phyloP scores from a whole-genome alignment of 2,113 vertebrate species.

The Prionailurus bengalensis region DNA sequence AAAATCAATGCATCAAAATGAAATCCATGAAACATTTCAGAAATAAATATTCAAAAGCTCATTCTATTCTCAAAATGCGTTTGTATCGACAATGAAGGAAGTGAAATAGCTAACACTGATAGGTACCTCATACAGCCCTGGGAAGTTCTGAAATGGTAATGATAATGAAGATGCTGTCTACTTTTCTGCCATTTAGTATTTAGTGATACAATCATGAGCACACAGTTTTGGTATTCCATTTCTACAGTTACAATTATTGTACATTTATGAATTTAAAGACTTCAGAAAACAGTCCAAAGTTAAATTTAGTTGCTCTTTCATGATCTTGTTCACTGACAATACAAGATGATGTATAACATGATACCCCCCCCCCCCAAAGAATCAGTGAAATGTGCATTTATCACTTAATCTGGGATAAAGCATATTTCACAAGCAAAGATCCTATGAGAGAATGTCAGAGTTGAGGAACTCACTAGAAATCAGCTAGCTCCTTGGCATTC shows the following conservation, averaged over 20 bases:
- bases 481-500: neutral
- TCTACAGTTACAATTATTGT: neutral
- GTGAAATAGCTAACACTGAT: neutral
- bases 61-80: neutral
- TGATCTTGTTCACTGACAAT: neutral
- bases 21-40: constrained; percentile 12
- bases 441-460: neutral
- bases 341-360: neutral
- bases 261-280: neutral
- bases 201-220: neutral
- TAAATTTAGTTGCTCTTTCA: constrained; percentile 12
- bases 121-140: neutral
- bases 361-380: neutral
- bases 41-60: constrained; percentile 53
- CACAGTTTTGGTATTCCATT: neutral
- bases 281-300: constrained; percentile 19
- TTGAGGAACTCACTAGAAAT: neutral
- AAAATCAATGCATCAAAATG: constrained; percentile 55
- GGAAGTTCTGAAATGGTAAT: neutral
- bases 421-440: constrained; percentile 24
- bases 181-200: neutral
- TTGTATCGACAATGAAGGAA: constrained; percentile 32
- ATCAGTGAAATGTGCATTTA: neutral
- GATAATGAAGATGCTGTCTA: neutral
- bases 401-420: neutral